Base-by-base conservation (phyloP, 2,113 vertebrate genomes). In the Spilogale gracilis region DNA sequence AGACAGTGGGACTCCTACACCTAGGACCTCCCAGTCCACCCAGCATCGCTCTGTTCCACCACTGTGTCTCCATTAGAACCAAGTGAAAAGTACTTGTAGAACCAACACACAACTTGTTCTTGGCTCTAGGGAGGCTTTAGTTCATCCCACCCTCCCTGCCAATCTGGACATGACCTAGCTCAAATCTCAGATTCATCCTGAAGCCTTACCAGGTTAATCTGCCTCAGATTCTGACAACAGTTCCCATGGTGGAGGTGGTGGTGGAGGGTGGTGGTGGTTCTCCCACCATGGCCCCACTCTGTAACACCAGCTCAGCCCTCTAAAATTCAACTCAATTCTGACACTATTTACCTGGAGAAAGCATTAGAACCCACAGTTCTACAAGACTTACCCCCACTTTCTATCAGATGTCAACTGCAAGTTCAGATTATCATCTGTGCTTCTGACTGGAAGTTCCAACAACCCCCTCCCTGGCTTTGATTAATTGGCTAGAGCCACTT, bases 1-100 rank as follows among this genome's bases (percentile, higher is more conserved):
- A 71, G 58, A 61, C 52, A 16, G 8, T 0, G 9, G 43, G 25
- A 1, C 4, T 25, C 23, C 25, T 1, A 0, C 0, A 0, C 3
- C 7, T 43, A 52, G 27, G 43, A 14, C 32, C 73, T 43, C 91
- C 0, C 5, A 45, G 79, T 11, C 12, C 13, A 32, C 58, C 20
- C 60, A 16, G 23, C 16, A 5, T 2, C 1, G 6, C 30, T 65
- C 10, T 1, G 1, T 14, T 56, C 60, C 1, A 5, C 30, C 52
- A 9, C 0, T 7, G 12, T 0, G 0, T 32, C 20, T 81, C 38
- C 65, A 0, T 13, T 18, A 52, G 45, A 58, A 23, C 23, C 32
- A 56, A 50, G 3, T 17, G 7, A 80, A 67, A 67, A 48, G 4
- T 14, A 17, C 18, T 65, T 14, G 17, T 9, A 30, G 71, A 74